Conservation (phyloP, 1,140 invertebrate species). For the Drosophila eugracilis region DNA sequence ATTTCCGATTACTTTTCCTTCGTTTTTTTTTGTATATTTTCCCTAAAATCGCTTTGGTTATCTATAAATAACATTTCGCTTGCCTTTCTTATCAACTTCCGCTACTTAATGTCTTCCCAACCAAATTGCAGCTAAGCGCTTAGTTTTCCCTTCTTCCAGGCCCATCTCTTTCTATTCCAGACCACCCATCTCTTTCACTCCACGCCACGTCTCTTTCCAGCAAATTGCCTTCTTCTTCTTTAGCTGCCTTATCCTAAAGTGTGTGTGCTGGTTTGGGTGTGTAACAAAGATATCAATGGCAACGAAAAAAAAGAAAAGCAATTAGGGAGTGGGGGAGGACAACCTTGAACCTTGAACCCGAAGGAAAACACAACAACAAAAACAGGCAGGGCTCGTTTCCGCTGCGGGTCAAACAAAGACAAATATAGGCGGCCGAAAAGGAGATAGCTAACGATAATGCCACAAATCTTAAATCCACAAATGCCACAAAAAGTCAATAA, state of each 20-base stretch:
- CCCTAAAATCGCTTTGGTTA: conserved; percentile 15
- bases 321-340: conserved; percentile 14
- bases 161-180: background rate
- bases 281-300: conserved; percentile 73
- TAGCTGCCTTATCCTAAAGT: conserved; percentile 26
- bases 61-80: conserved; percentile 51
- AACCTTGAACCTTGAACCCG: conserved; percentile 67
- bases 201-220: conserved; percentile 5
- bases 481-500: conserved; percentile 78
- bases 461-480: conserved; percentile 61
- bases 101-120: conserved; percentile 28
- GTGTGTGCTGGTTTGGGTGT: conserved; percentile 24
- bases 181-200: conserved; percentile 3
- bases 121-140: conserved; percentile 34
- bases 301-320: conserved; percentile 29
- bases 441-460: conserved; percentile 15
- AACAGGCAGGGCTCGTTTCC: conserved; percentile 68
- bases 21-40: conserved; percentile 7
- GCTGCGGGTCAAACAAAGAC: conserved; percentile 49
- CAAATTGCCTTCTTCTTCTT: conserved; percentile 50
- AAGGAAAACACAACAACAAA: no score
- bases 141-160: conserved; percentile 18
- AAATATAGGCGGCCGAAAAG: conserved; percentile 23
- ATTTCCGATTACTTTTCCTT: conserved; percentile 16
- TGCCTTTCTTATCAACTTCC: conserved; percentile 55